phyloP scores from a whole-genome alignment of 2,888 invertebrate genomes.

The Ophion slaviceki region DNA sequence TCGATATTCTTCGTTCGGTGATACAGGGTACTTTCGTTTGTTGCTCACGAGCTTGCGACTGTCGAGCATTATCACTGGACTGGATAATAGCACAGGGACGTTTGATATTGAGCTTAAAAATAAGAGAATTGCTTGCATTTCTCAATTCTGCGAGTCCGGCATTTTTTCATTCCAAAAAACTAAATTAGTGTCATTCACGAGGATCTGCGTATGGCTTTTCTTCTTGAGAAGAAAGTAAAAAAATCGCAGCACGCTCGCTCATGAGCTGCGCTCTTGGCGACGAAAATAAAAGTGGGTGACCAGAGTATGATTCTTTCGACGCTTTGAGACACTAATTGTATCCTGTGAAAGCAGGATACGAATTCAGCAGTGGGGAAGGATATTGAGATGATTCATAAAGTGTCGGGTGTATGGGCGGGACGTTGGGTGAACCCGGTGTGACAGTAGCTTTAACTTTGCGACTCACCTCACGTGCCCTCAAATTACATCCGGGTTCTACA shows the following conservation, averaged over 20 bases:
- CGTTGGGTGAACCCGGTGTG: slow-evolving; percentile 42
- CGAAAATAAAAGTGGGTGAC: background rate
- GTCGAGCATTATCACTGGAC: no score
- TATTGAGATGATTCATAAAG: slow-evolving; percentile 2
- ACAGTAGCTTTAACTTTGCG: slow-evolving; percentile 56
- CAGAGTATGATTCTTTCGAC: background rate
- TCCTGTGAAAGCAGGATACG: background rate
- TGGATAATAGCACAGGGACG: no score
- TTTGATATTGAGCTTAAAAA: no score
- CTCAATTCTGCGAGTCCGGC: no score
- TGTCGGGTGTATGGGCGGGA: background rate
- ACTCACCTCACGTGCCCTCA: slow-evolving; percentile 66
- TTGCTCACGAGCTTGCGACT: no score
- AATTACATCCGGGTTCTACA: slow-evolving; percentile 71
- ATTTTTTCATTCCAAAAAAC: no score
- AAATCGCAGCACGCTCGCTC: background rate
- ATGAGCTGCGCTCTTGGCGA: background rate
- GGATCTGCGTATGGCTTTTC: no score
- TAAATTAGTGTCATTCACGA: no score
- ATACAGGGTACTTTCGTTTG: no score
- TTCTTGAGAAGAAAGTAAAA: background rate
- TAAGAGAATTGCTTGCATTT: no score
- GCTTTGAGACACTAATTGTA: background rate
- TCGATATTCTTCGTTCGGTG: no score
- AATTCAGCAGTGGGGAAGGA: background rate